phyloP scores from a whole-genome alignment of 2,797 vertebrate species.

The Discoglossus pictus region DNA sequence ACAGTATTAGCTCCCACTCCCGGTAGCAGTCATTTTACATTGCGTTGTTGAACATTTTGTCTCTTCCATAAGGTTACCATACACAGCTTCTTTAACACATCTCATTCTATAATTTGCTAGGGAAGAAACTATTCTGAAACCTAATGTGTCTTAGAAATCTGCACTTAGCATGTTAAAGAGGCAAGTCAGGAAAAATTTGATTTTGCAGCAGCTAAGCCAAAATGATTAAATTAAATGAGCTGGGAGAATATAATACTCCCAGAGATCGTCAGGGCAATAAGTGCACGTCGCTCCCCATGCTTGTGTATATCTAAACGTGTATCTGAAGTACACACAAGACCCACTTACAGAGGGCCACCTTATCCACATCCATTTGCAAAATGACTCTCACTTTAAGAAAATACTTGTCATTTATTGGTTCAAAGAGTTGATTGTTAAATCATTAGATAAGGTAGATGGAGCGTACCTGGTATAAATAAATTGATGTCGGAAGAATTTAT shows the following conservation, averaged over 20 bases:
- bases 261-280: constrained; percentile 56
- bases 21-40: too few relatives aligned
- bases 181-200: constrained; percentile 67
- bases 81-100: too few relatives aligned
- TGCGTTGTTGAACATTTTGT: too few relatives aligned
- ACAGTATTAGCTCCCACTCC: too few relatives aligned
- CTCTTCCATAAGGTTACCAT: too few relatives aligned
- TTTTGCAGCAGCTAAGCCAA: constrained; percentile 69
- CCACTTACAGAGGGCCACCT: not conserved
- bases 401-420: constrained; percentile 16
- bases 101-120: too few relatives aligned
- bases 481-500: too few relatives aligned
- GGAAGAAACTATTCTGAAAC: constrained; percentile 18
- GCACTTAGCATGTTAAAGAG: constrained; percentile 70
- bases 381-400: not conserved
- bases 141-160: constrained; percentile 51
- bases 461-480: too few relatives aligned
- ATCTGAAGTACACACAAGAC: constrained; percentile 44
- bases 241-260: constrained; percentile 65
- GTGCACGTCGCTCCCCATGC: constrained; percentile 30
- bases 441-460: constrained; percentile 51
- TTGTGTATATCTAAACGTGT: constrained; percentile 47
- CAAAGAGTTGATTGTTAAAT: constrained; percentile 55
- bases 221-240: constrained; percentile 72
- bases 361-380: not conserved